A percentile compares a stretch with the other conserved stretches of the same genome.
Evolutionary conservation across 2,113 vertebrate genomes (phyloP).

Genomic region (Dipodomys spectabilis): DNA sequence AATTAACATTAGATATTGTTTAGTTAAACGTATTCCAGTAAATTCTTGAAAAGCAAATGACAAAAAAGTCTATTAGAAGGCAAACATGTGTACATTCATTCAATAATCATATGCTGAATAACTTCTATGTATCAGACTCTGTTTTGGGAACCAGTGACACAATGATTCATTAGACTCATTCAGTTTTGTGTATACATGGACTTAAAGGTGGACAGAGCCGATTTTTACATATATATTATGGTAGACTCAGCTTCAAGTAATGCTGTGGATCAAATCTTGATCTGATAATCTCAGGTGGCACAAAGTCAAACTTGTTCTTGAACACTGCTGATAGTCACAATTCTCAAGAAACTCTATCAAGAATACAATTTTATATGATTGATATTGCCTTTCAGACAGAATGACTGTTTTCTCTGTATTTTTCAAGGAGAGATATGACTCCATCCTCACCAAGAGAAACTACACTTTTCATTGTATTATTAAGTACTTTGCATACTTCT

Average conservation of each 20-base stretch:
- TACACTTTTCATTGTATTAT: background rate
- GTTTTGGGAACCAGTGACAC: background rate
- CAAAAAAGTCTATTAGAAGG: background rate
- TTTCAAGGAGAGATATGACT: background rate
- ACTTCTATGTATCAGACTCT: background rate
- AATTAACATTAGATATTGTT: background rate
- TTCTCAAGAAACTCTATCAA: background rate
- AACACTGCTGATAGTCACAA: background rate
- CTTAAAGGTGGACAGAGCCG: background rate
- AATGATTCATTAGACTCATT: background rate
- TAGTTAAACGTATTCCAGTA: background rate
- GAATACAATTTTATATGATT: background rate
- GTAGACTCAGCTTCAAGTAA: background rate
- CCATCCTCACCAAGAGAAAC: background rate
- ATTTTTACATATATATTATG: background rate
- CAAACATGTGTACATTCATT: background rate
- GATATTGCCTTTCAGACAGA: background rate
- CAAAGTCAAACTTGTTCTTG: background rate
- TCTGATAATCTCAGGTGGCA: background rate
- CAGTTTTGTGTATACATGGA: background rate
- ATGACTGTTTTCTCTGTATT: background rate
- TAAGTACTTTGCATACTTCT: background rate
- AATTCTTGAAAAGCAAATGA: background rate
- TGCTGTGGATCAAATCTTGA: background rate
- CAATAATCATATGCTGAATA: background rate